Base-by-base conservation (phyloP, 2,888 invertebrate species). In the Polia nebulosa region DNA sequence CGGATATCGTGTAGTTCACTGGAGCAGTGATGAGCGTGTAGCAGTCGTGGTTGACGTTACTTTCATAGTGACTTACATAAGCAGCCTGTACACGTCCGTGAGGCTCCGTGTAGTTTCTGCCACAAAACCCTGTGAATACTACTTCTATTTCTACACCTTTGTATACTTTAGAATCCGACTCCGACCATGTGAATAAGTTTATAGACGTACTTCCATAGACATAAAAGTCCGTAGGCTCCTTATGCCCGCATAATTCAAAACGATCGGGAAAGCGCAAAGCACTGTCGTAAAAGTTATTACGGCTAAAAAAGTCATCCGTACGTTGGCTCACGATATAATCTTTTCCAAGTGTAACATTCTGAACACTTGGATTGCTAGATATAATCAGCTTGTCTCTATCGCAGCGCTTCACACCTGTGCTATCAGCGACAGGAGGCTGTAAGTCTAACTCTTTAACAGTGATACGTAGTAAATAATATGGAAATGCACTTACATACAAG, bases 111-210 rank as follows among this genome's bases (percentile, higher is more conserved):
- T 97, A 98, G 83, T 98, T 98, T 75, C 97, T 90, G 1, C 90
- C 89, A 76, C 93, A 94, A 75, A 89, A 93, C 94, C 96, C 96
- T 27, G 96, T 91, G 32, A 93, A 90, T 17, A 91, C 89, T 72
- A 97, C 96, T 81, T 97, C 96, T 44, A 98, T 88, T 92, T 97
- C 96, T 85, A 98, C 97, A 39, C 97, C 97, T 88, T 93, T 96
- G 51, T 96, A 96, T 44, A 22, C 68, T 6, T 63, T 49, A 1
- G 81, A 63, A 70, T 86, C 87, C 3, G 85, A 72, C 29, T 92
- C 90, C 0, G 92, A 57, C 2, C 93, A 86, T 29, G 94, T 95
- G 56, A 87, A 83, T 63, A 95, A 47, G 68, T 88, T 89, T 5
- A 95, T 76, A 47, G 85, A 80, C 20, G 90, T 73, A 53, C 81